Evolutionary conservation across 1,140 invertebrate genomes (phyloP).

Genomic region (Bicyclus anynana): DNA sequence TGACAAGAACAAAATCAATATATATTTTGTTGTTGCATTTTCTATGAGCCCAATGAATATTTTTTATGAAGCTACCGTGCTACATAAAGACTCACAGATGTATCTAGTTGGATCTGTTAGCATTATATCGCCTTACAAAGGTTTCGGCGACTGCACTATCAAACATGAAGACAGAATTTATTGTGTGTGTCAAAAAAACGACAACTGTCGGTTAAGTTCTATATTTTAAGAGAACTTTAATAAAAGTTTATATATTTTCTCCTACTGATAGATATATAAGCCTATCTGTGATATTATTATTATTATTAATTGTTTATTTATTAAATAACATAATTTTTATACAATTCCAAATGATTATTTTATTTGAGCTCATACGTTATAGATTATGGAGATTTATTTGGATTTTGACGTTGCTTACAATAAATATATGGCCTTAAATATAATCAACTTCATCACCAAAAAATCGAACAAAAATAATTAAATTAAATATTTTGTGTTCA

Average conservation of each 20-base stretch:
- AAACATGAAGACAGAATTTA: slow-evolving; percentile 43
- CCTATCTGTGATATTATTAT: neutral
- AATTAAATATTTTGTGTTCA: too few relatives aligned
- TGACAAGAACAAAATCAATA: slow-evolving; percentile 34
- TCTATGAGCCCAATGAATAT: slow-evolving; percentile 45
- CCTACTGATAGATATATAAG: neutral
- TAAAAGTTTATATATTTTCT: neutral
- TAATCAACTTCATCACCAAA: too few relatives aligned
- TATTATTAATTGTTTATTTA: too few relatives aligned
- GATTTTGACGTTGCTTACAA: too few relatives aligned
- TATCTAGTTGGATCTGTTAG: slow-evolving; percentile 41
- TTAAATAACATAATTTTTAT: too few relatives aligned
- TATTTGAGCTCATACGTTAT: too few relatives aligned
- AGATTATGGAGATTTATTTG: too few relatives aligned
- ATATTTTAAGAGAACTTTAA: neutral
- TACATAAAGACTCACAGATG: slow-evolving; percentile 24
- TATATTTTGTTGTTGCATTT: slow-evolving; percentile 56
- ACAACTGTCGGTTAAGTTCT: slow-evolving; percentile 8
- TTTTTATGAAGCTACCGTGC: slow-evolving; percentile 54
- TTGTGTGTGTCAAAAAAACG: slow-evolving; percentile 52
- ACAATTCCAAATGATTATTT: too few relatives aligned
- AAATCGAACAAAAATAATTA: too few relatives aligned
- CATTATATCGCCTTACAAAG: slow-evolving; percentile 45
- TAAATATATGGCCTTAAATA: too few relatives aligned
- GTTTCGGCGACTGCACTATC: slow-evolving; percentile 45